These are phyloP conservation scores for Ahaetulla prasina DNA, from an alignment of 2,113 vertebrate species.

Conservation along the genomic window DNA sequence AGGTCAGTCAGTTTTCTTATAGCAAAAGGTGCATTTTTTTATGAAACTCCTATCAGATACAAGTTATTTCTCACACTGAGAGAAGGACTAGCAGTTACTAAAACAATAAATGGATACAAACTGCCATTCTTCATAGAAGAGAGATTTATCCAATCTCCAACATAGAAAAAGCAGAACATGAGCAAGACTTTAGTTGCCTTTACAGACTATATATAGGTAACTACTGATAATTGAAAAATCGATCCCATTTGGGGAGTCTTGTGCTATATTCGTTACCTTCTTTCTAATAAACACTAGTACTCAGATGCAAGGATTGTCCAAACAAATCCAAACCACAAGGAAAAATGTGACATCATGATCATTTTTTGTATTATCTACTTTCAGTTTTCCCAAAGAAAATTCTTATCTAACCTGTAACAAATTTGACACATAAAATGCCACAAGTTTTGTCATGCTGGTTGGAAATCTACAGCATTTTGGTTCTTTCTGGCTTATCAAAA, in stretches of 20 bases:
- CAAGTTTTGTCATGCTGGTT: background rate
- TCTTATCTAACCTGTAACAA: background rate
- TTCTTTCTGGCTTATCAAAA: background rate
- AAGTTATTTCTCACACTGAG: background rate
- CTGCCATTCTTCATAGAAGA: background rate
- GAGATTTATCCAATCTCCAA: background rate
- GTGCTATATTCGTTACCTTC: background rate
- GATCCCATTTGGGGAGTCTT: background rate
- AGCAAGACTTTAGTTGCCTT: background rate
- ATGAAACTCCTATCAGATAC: background rate
- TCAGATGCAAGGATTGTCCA: background rate
- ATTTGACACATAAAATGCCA: background rate
- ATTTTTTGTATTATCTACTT: slow-evolving; percentile 1
- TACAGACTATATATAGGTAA: background rate
- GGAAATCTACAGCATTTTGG: background rate
- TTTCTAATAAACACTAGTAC: background rate
- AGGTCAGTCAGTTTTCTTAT: background rate
- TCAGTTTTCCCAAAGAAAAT: background rate
- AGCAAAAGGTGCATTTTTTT: background rate
- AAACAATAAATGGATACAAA: background rate
- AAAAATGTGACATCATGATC: background rate
- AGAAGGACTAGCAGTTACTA: background rate
- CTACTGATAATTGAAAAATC: background rate
- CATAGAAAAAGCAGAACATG: background rate
- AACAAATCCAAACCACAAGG: background rate